phyloP scores from a whole-genome alignment of 2,888 invertebrate species.

The Plagodis dolabraria region DNA sequence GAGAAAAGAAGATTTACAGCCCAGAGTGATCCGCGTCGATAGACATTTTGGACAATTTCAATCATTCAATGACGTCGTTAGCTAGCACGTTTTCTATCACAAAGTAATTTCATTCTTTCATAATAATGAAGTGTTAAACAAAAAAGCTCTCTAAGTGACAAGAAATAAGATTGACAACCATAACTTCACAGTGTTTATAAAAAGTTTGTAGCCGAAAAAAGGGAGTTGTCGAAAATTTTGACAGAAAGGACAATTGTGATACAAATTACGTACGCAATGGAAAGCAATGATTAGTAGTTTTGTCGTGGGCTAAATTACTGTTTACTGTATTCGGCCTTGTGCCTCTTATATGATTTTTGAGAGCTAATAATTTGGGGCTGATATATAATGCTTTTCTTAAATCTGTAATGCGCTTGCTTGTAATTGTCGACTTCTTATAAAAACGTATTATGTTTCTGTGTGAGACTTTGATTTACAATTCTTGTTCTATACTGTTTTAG shows the following conservation, averaged over 20 bases:
- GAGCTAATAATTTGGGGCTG: constrained; percentile 7
- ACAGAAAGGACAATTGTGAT: constrained; percentile 69
- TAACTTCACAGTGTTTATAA: constrained; percentile 8
- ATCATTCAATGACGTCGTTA: constrained; percentile 74
- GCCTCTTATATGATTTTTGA: constrained; percentile 16
- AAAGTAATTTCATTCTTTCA: constrained; percentile 1
- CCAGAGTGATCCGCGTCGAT: constrained; percentile 1
- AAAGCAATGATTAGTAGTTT: constrained; percentile 73
- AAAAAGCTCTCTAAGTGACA: constrained; percentile 32
- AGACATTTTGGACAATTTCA: constrained; percentile 16
- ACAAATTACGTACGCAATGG: constrained; percentile 66
- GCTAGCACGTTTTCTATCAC: constrained; percentile 51
- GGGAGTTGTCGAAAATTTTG: constrained; percentile 62
- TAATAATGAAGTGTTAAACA: neutral
- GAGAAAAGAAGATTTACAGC: no score
- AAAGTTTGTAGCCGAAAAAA: constrained; percentile 48
- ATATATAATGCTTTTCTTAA: no score
- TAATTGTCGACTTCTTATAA: no score
- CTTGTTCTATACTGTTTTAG: no score
- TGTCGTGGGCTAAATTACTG: constrained; percentile 35
- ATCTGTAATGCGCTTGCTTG: no score
- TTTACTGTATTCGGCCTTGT: constrained; percentile 22
- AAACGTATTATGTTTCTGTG: no score
- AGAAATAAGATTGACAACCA: constrained; percentile 6
- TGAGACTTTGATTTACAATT: no score